Conservation (phyloP, 2,888 invertebrate species). For the Lissocephala sabroskyi region DNA sequence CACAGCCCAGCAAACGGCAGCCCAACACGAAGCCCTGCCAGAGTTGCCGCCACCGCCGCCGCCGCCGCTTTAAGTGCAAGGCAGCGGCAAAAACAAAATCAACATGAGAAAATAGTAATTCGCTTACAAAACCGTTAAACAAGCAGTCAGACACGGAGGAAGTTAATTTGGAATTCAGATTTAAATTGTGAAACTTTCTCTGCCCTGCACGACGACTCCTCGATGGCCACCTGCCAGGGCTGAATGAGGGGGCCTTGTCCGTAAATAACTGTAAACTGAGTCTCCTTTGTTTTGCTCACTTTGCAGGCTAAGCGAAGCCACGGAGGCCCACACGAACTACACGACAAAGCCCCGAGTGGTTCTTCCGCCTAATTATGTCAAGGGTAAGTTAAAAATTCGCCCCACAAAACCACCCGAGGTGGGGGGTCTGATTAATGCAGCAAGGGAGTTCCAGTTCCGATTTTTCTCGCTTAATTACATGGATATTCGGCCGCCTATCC, state of each 20-base stretch:
- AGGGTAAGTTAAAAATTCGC: conserved; percentile 76
- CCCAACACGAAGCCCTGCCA: conserved; percentile 43
- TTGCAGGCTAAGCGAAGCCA: conserved; percentile 70
- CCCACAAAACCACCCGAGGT: neutral
- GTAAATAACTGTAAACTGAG: neutral
- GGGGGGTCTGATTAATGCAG: neutral
- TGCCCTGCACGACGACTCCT: conserved; percentile 42
- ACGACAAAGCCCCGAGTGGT: conserved; percentile 80
- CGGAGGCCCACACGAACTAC: conserved; percentile 75
- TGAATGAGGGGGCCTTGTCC: too few species aligned
- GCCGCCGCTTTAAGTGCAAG: neutral
- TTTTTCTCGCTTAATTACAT: conserved; percentile 6
- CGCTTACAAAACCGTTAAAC: conserved; percentile 19
- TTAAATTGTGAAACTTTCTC: conserved; percentile 61
- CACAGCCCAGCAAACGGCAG: conserved; percentile 50
- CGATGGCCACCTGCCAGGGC: too few species aligned
- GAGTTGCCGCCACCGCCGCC: conserved; percentile 25
- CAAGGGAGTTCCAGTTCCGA: neutral
- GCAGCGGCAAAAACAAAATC: neutral
- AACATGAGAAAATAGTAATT: conserved; percentile 14
- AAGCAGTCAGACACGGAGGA: conserved; percentile 32
- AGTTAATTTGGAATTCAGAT: conserved; percentile 56
- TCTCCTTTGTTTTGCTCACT: conserved; percentile 16
- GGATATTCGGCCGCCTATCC: too few species aligned
- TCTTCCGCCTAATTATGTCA: conserved; percentile 82